A percentile compares a stretch with the other conserved stretches of the same genome.
Conservation (phyloP, 2,113 vertebrate genomes). For the Nyctibius bracteatus region DNA sequence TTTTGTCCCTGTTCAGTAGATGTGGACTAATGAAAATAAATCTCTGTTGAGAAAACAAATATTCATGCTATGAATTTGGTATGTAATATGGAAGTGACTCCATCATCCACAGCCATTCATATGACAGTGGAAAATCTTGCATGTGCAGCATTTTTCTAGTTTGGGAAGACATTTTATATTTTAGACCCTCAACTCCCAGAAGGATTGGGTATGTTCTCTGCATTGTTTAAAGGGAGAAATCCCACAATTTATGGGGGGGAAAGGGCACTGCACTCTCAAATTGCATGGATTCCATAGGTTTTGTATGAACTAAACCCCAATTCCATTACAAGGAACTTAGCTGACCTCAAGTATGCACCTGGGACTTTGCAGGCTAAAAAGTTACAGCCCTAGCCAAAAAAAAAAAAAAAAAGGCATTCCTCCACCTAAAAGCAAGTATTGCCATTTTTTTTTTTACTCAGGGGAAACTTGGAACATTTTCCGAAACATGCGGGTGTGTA, state of each 20-base stretch:
- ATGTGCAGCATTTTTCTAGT: not conserved
- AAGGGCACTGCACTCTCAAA: conserved; percentile 31
- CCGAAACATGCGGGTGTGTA: conserved; percentile 23
- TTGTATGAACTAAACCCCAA: conserved; percentile 48
- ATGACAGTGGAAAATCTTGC: conserved; percentile 8
- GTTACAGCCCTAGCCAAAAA: conserved; percentile 29
- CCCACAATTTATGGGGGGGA: conserved; percentile 19
- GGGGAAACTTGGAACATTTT: conserved; percentile 30
- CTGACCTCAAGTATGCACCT: conserved; percentile 56
- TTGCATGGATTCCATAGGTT: conserved; percentile 35
- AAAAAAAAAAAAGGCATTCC: conserved; percentile 38
- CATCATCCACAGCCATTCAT: not conserved
- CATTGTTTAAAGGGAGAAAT: conserved; percentile 42
- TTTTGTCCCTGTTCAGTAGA: conserved; percentile 18
- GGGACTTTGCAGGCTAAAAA: conserved; percentile 29
- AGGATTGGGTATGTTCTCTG: not conserved
- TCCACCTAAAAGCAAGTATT: conserved; percentile 16
- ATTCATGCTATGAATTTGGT: not conserved
- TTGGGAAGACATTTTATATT: conserved; percentile 25
- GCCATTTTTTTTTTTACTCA: not conserved
- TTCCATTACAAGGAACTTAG: conserved; percentile 55
- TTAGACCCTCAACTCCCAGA: not conserved
- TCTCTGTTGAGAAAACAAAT: conserved; percentile 11
- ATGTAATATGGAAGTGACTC: not conserved
- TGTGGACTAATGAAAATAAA: conserved; percentile 41